phyloP scores from a whole-genome alignment of 1,140 invertebrate species.

The Calliphora vicina region DNA sequence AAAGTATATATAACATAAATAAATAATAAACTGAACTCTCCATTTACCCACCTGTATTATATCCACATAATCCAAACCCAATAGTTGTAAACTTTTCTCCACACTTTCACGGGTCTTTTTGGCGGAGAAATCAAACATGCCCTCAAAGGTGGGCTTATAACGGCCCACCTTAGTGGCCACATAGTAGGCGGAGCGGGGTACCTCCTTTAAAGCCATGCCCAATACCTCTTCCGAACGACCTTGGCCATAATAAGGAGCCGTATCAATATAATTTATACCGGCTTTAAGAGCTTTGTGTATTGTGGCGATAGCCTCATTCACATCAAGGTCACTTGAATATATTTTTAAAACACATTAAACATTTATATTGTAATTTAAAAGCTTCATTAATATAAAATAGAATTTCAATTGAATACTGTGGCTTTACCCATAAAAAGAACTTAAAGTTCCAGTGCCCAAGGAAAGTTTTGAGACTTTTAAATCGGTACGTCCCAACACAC shows the following conservation, averaged over 20 bases:
- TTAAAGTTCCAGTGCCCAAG: conserved; percentile 67
- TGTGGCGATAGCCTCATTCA: conserved; percentile 73
- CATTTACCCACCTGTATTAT: conserved; percentile 78
- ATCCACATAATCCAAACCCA: conserved; percentile 87
- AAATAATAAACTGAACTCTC: too few relatives aligned
- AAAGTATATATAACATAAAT: neutral
- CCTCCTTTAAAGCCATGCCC: conserved; percentile 80
- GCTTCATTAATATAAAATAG: too few relatives aligned
- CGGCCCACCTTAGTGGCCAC: conserved; percentile 93
- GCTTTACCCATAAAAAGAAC: conserved; percentile 68
- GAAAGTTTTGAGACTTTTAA: conserved; percentile 68
- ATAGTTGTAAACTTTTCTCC: conserved; percentile 76
- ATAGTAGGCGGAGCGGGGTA: conserved; percentile 85
- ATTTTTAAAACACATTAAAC: too few relatives aligned
- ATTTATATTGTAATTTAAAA: too few relatives aligned
- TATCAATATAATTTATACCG: conserved; percentile 93
- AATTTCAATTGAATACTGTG: too few relatives aligned
- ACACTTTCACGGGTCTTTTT: conserved; percentile 78
- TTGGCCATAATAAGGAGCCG: conserved; percentile 90
- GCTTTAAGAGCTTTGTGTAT: conserved; percentile 75
- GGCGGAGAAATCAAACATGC: conserved; percentile 89
- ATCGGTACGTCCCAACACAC: conserved; percentile 66
- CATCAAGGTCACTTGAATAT: conserved; percentile 50
- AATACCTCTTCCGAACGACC: conserved; percentile 81
- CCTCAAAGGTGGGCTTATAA: conserved; percentile 75